Evolutionary conservation across 37 sponge, comb jelly and placozoan species (phyloP), one percentile per base, ranked within the genome.

Genomic region (Agelas oroides): DNA sequence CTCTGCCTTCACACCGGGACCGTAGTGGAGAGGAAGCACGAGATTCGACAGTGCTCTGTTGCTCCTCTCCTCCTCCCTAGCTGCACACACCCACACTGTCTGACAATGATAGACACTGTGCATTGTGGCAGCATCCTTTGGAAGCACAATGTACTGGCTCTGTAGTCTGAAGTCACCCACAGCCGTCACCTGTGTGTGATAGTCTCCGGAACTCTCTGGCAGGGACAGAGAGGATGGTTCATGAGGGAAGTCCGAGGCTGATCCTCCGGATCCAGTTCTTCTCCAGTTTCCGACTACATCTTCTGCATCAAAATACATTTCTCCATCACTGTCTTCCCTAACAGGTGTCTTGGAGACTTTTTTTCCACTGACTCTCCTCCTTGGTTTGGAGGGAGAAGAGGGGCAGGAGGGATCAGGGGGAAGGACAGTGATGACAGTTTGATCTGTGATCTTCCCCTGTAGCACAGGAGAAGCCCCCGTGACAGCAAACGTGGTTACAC

Each of bases 401-500:
- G 46, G 46, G 8, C 6, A 12, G 3, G 46, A 3, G 8, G 46
- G 8, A 46, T 46, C 46, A 46, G 79, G 77, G 39, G 91, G 87
- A 1, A 92, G 28, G 19, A 92, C 57, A 16, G 62, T 23, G 25
- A 92, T 80, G 23, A 24, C 40, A 2, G 92, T 92, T 6, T 84
- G 62, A 20, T 30, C 36, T 25, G 80, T 87, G 21, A 92, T 61
- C 21, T 24, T n/a, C 8, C 92, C 92, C 33, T 92, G 92, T 12
- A 79, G 60, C 0, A 80, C 39, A 1, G 92, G 92, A 27, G 41
- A 18, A 0, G 77, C 23, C 27, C 77, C 79, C 31, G 88, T 21
- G 13, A 92, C 80, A 0, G 35, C 27, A 54, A 91, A 82, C 5
- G 57, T 70, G n/a, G 71, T 40, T 12, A 20, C 46, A 46, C 3